Conservation (phyloP, 2,888 invertebrate species). For the Saturnia pavonia region DNA sequence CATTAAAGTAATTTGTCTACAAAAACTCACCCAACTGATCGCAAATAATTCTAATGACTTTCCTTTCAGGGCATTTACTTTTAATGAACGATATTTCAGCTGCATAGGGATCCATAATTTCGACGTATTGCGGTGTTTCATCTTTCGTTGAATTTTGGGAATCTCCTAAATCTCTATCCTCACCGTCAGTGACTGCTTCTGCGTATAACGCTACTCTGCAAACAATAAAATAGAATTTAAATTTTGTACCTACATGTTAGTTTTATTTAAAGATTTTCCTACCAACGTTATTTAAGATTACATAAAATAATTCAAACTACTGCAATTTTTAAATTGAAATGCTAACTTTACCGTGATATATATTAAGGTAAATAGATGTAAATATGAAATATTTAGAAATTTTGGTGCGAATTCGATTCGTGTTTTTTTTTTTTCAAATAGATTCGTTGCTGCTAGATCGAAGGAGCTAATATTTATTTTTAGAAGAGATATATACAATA, state of each 20-base stretch:
- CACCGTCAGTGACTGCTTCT: slow-evolving; percentile 85
- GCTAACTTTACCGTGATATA: not conserved
- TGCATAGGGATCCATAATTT: slow-evolving; percentile 91
- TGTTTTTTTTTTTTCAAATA: too few relatives aligned
- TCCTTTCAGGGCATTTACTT: slow-evolving; percentile 87
- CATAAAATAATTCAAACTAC: not conserved
- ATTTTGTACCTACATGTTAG: not conserved
- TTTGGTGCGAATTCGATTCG: not conserved
- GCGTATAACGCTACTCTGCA: slow-evolving; percentile 86
- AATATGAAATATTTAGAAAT: not conserved
- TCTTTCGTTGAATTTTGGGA: slow-evolving; percentile 65
- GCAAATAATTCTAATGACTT: slow-evolving; percentile 91
- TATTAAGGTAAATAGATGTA: not conserved
- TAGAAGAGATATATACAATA: not conserved
- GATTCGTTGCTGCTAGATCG: not conserved
- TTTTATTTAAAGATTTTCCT: not conserved
- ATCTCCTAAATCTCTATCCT: slow-evolving; percentile 82
- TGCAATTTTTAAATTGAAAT: not conserved
- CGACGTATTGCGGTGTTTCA: slow-evolving; percentile 84
- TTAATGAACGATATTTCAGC: slow-evolving; percentile 91
- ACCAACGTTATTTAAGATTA: not conserved
- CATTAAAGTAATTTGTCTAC: not conserved
- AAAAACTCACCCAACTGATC: slow-evolving; percentile 85
- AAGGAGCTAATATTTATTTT: not conserved
- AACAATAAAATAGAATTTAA: slow-evolving; percentile 28